phyloP scores from a whole-genome alignment of 2,888 invertebrate genomes.

The Apotomis betuletana region DNA sequence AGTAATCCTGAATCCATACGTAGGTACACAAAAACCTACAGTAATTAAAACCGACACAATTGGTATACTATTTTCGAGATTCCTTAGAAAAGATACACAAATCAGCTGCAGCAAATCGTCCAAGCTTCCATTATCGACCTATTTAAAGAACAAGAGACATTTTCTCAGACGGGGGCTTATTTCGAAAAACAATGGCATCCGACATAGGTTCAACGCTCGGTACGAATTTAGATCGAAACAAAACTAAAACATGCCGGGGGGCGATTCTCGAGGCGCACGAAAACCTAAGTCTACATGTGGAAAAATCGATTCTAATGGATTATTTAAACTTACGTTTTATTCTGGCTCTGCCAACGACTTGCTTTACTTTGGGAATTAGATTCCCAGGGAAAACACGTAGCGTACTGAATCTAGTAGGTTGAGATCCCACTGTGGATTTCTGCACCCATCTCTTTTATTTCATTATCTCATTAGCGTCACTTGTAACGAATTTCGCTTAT shows the following conservation, averaged over 20 bases:
- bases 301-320: not conserved
- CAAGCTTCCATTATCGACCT: conserved; percentile 28
- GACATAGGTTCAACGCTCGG: conserved; percentile 54
- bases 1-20: too few relatives aligned
- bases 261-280: conserved; percentile 28
- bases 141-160: conserved; percentile 39
- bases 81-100: not conserved
- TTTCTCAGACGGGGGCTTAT: conserved; percentile 37
- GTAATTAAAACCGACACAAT: too few relatives aligned
- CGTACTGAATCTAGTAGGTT: not conserved
- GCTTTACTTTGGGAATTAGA: not conserved
- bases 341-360: not conserved
- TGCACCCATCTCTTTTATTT: too few relatives aligned
- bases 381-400: not conserved
- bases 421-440: too few relatives aligned
- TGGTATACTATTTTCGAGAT: too few relatives aligned
- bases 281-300: conserved; percentile 1
- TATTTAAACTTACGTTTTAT: not conserved
- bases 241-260: conserved; percentile 37
- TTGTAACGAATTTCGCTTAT: too few relatives aligned
- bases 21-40: too few relatives aligned
- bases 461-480: too few relatives aligned
- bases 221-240: conserved; percentile 39
- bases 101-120: conserved; percentile 24
- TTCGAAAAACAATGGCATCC: conserved; percentile 41